Evolutionary conservation across 1,140 invertebrate genomes (phyloP), one percentile per base, ranked within the genome.

Genomic region (Heliothis virescens): DNA sequence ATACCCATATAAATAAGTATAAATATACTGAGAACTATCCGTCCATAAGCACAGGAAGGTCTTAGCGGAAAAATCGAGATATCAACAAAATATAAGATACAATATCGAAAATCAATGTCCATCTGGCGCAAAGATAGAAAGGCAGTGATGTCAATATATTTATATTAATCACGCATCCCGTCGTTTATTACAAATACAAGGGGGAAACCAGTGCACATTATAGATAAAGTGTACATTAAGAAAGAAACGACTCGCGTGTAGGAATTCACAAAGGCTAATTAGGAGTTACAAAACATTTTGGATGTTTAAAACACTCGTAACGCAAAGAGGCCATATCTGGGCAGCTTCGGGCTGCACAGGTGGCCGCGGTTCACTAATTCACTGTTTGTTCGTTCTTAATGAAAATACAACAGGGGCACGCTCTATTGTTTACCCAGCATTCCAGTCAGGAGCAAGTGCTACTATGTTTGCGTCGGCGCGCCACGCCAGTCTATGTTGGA

Each of bases 381-480:
- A 65, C 62, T 62, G 85, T 87, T 83, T 88, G 83, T 86, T 80
- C 86, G 80, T 83, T 76, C 85, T 79, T 86, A 88, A 89, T 89
- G 86, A 88, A 88, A 89, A 88, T 81, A 89, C 86, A 84, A 84
- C 79, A 82, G 74, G 73, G 71, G 65, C 80, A 79, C 81, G 81
- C 84, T 63, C 81, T 82, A 62, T 63, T 88, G 84, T 90, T 88
- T 76, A 55, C 29, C 71, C 41, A 53, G 53, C 63, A 60, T 52
- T 59, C 41, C 65, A 41, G 73, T 47, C 47, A n/a, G 29, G 74
- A 12, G 60, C 53, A 59, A 74, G 50, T 53, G 60, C 12, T 10
- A 21, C 21, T 34, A 52, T 21, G 21, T 12, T 63, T 50, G 29
- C 74, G 26, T 15, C 60, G 47, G 12, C 41, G 47, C 15, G 13